Percentiles rank a stretch among this genome's conserved stretches.
phyloP scores from a whole-genome alignment of 2,888 invertebrate genomes.

The Stenodera caucasica region DNA sequence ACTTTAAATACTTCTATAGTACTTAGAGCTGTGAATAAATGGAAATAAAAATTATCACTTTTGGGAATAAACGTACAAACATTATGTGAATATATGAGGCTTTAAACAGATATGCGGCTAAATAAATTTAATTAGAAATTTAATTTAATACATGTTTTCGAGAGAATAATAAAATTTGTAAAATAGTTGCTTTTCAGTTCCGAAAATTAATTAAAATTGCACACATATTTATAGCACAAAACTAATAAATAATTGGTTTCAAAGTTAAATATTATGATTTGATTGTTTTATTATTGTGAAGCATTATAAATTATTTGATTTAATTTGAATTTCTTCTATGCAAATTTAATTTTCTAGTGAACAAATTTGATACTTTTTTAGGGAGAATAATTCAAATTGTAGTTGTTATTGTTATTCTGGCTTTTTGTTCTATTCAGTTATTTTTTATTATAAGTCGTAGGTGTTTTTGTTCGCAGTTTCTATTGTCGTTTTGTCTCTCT shows the following conservation, averaged over 20 bases:
- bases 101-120: neutral
- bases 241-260: neutral
- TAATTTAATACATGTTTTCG: neutral
- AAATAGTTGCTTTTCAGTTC: neutral
- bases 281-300: neutral
- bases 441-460: neutral
- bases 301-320: neutral
- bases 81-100: neutral
- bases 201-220: neutral
- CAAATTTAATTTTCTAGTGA: neutral
- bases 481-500: neutral
- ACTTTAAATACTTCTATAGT: neutral
- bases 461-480: conserved; percentile 1
- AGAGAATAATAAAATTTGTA: neutral
- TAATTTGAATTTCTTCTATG: no score
- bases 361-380: neutral
- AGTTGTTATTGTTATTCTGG: neutral
- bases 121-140: neutral
- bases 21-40: neutral
- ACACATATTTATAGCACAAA: neutral
- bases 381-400: neutral
- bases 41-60: neutral
- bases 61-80: neutral
- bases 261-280: neutral
- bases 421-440: neutral